Percentiles rank a stretch among this genome's conserved stretches.
Conservation (phyloP, 2,888 invertebrate genomes). For the Ceramica pisi region DNA sequence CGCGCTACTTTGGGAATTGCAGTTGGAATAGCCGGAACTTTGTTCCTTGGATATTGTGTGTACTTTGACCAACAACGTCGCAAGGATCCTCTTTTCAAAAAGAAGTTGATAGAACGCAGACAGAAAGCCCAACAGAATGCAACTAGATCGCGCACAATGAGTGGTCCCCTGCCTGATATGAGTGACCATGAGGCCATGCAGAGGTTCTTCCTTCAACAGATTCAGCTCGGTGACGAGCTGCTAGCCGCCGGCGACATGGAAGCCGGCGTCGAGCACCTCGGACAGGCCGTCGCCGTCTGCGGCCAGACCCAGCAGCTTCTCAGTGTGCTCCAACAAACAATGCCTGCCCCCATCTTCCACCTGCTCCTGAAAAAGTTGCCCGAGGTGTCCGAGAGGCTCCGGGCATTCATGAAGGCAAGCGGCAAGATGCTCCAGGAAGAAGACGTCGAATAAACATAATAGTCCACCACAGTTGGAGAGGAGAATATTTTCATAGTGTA, state of each 20-base stretch:
- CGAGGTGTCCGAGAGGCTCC: conserved; percentile 89
- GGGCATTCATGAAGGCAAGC: conserved; percentile 83
- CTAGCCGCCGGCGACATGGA: conserved; percentile 96
- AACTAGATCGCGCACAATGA: conserved; percentile 84
- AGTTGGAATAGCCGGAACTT: conserved; percentile 96
- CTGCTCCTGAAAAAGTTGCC: conserved; percentile 96
- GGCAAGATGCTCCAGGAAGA: conserved; percentile 84
- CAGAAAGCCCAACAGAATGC: conserved; percentile 90
- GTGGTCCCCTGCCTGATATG: conserved; percentile 94
- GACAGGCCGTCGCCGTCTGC: conserved; percentile 99
- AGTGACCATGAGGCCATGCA: conserved; percentile 98
- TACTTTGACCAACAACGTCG: conserved; percentile 99
- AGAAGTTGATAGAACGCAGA: conserved; percentile 97
- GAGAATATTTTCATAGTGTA: conserved; percentile 59
- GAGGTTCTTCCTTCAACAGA: conserved; percentile 94
- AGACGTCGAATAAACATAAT: conserved; percentile 86
- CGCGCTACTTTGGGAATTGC: conserved; percentile 96
- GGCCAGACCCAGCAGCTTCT: conserved; percentile 98
- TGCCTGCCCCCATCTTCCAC: conserved; percentile 98
- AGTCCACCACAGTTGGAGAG: conserved; percentile 50
- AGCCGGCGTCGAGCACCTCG: conserved; percentile 98
- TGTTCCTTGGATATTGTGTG: conserved; percentile 98
- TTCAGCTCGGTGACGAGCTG: conserved; percentile 98
- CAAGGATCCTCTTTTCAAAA: conserved; percentile 98
- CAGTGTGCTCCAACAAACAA: conserved; percentile 97